phyloP scores from a whole-genome alignment of 2,888 invertebrate species.

The Alviniconcha strummeri region DNA sequence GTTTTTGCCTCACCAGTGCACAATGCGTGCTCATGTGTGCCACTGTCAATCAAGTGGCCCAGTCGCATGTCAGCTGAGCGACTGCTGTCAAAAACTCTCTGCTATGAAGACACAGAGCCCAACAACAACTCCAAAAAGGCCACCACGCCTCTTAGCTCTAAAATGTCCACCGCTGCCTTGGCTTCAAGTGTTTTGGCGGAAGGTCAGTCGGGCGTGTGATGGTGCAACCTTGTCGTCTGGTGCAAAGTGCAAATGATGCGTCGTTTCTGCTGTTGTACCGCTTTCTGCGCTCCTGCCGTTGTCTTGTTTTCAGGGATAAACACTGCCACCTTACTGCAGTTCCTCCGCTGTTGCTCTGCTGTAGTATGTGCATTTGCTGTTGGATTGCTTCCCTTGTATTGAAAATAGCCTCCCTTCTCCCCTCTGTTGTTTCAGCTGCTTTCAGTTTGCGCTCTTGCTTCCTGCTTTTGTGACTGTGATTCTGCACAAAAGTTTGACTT shows the following conservation, averaged over 20 bases:
- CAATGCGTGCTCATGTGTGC: constrained; percentile 51
- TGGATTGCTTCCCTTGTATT: too few relatives aligned
- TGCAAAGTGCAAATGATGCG: not conserved
- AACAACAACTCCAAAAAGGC: constrained; percentile 45
- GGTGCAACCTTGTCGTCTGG: constrained; percentile 7
- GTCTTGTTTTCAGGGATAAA: too few relatives aligned
- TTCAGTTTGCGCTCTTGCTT: too few relatives aligned
- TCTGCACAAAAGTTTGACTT: too few relatives aligned
- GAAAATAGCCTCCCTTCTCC: too few relatives aligned
- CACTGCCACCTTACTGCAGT: too few relatives aligned
- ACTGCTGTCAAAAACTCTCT: constrained; percentile 46
- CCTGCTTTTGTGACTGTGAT: too few relatives aligned
- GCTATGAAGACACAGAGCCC: constrained; percentile 43
- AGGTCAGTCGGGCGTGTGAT: constrained; percentile 34
- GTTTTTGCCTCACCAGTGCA: constrained; percentile 45
- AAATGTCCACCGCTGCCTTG: constrained; percentile 15
- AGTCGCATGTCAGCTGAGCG: constrained; percentile 43
- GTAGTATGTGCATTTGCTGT: too few relatives aligned
- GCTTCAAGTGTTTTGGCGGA: constrained; percentile 20
- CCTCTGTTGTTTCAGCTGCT: too few relatives aligned
- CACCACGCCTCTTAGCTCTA: constrained; percentile 24
- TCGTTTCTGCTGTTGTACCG: constrained; percentile 13
- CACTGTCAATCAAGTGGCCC: constrained; percentile 38
- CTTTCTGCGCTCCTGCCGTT: not conserved
- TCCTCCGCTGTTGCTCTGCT: too few relatives aligned